phyloP scores from a whole-genome alignment of 2,888 invertebrate species.

The Trissoscelio sp. region DNA sequence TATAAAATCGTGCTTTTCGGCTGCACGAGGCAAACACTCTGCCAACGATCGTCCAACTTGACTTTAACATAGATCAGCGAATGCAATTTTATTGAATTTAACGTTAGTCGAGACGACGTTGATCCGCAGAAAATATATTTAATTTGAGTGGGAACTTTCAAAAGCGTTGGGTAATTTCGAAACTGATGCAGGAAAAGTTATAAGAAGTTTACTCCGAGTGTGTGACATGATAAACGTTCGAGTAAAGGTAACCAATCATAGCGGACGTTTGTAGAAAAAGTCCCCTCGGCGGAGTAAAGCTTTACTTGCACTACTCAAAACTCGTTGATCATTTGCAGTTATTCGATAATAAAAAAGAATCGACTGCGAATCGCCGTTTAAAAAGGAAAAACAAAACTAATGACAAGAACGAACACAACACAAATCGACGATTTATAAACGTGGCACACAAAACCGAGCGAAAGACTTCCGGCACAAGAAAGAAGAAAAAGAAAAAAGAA shows the following conservation, averaged over 20 bases:
- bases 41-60: not conserved
- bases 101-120: constrained; percentile 23
- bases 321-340: constrained; percentile 18
- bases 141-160: constrained; percentile 41
- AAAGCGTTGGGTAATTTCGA: constrained; percentile 38
- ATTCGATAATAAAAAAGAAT: not conserved
- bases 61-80: constrained; percentile 24
- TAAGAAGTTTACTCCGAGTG: constrained; percentile 32
- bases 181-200: constrained; percentile 42
- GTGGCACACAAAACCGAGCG: not conserved
- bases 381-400: constrained; percentile 5
- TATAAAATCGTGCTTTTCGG: not conserved
- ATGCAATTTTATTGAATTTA: constrained; percentile 32
- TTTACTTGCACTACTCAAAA: constrained; percentile 38
- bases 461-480: too few relatives aligned
- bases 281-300: constrained; percentile 26
- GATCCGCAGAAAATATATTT: constrained; percentile 43
- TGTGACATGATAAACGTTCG: constrained; percentile 44
- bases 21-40: not conserved
- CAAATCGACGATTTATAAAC: not conserved
- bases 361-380: not conserved
- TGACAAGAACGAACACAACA: not conserved
- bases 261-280: constrained; percentile 26
- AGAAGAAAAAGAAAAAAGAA: too few relatives aligned
- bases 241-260: constrained; percentile 43